Evolutionary conservation across 2,888 invertebrate genomes (phyloP).

Genomic region (Cybosia mesomella): DNA sequence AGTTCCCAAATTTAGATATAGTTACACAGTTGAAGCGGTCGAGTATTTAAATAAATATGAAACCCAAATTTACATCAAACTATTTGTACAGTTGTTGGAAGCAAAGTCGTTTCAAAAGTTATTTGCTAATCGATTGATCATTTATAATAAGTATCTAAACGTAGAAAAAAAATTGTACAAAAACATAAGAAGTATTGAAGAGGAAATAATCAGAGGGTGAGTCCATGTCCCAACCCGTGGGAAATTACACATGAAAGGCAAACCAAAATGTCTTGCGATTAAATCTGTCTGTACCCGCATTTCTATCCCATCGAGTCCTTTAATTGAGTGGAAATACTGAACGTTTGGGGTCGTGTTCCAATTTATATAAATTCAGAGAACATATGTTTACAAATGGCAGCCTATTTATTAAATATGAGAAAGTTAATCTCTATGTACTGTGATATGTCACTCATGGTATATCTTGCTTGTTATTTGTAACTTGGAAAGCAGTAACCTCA

Average conservation of each 20-base stretch:
- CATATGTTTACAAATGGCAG: slow-evolving; percentile 54
- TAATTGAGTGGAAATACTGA: slow-evolving; percentile 77
- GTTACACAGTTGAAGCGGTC: neutral
- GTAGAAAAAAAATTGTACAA: slow-evolving; percentile 40
- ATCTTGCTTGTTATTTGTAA: neutral
- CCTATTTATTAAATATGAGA: slow-evolving; percentile 41
- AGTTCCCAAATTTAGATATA: slow-evolving; percentile 10
- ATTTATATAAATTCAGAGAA: slow-evolving; percentile 63
- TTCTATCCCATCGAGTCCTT: slow-evolving; percentile 77
- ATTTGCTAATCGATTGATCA: slow-evolving; percentile 9
- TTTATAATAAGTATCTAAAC: slow-evolving; percentile 30
- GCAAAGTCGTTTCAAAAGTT: slow-evolving; percentile 30
- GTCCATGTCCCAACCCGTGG: slow-evolving; percentile 58
- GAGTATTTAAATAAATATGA: neutral
- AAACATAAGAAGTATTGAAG: slow-evolving; percentile 55
- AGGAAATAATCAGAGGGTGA: slow-evolving; percentile 62
- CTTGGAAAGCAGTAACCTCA: neutral
- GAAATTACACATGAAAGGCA: slow-evolving; percentile 76
- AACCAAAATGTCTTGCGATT: slow-evolving; percentile 76
- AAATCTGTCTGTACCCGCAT: slow-evolving; percentile 73
- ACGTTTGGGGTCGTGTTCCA: slow-evolving; percentile 62
- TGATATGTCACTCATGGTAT: slow-evolving; percentile 22
- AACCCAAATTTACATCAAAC: slow-evolving; percentile 2
- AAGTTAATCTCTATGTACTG: slow-evolving; percentile 37
- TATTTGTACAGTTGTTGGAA: slow-evolving; percentile 11